Percentiles rank a stretch among this genome's conserved stretches.
Evolutionary conservation across 2,888 invertebrate genomes (phyloP).

Genomic region (Phanerotoma sp.): DNA sequence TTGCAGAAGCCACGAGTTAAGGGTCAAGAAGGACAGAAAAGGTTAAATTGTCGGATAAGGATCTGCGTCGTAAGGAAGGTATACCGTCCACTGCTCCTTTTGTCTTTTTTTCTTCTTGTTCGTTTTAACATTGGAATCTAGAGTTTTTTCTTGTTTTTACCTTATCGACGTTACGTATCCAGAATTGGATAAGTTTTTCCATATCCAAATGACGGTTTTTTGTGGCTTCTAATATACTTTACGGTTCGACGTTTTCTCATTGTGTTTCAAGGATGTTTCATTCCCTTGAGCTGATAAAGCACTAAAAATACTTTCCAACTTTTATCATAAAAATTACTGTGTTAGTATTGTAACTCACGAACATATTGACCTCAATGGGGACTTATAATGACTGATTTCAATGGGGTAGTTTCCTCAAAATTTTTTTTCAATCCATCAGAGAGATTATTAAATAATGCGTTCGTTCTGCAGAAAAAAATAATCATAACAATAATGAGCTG

Average conservation of each 20-base stretch:
- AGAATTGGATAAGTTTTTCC: slow-evolving; percentile 56
- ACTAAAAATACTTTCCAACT: too few relatives aligned
- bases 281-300: too few relatives aligned
- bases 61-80: slow-evolving; percentile 56
- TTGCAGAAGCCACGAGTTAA: slow-evolving; percentile 12
- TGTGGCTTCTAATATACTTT: not conserved
- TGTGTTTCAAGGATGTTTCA: too few relatives aligned
- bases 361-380: not conserved
- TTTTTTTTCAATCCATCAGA: too few relatives aligned
- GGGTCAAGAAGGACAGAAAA: slow-evolving; percentile 37
- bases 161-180: slow-evolving; percentile 52
- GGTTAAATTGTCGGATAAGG: slow-evolving; percentile 58
- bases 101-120: too few relatives aligned
- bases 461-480: too few relatives aligned
- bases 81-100: slow-evolving; percentile 32
- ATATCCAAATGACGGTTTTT: slow-evolving; percentile 32
- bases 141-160: slow-evolving; percentile 46
- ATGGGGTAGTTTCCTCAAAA: too few relatives aligned
- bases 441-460: too few relatives aligned
- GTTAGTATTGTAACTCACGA: not conserved
- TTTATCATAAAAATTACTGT: not conserved
- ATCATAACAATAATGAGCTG: too few relatives aligned
- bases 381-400: too few relatives aligned
- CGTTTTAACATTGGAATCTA: slow-evolving; percentile 35
- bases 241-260: too few relatives aligned